Conservation (phyloP, 2,888 invertebrate genomes). For the Craniophora ligustri region DNA sequence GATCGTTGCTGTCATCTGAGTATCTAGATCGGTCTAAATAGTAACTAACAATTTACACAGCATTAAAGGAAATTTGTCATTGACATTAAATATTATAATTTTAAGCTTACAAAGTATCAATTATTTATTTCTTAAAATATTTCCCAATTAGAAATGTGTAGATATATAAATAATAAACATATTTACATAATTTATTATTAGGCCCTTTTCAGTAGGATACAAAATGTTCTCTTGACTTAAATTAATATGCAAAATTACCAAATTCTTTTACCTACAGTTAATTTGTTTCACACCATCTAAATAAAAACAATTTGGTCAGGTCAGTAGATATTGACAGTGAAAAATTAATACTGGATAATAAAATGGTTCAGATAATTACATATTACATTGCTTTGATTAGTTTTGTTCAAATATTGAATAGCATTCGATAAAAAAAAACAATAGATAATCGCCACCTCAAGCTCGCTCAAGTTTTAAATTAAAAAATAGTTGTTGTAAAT, state of each 20-base stretch:
- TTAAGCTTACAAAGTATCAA: slow-evolving; percentile 75
- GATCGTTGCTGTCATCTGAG: slow-evolving; percentile 59
- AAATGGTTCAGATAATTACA: no score
- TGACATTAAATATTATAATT: slow-evolving; percentile 63
- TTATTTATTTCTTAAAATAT: slow-evolving; percentile 58
- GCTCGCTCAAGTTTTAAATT: no score
- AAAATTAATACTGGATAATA: no score
- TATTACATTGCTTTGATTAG: background rate
- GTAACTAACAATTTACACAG: slow-evolving; percentile 74
- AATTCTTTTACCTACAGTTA: no score
- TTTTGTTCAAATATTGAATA: background rate
- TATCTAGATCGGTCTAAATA: slow-evolving; percentile 67
- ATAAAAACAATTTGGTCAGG: no score
- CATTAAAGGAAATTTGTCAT: slow-evolving; percentile 71
- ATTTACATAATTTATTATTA: background rate
- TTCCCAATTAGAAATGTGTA: slow-evolving; percentile 44
- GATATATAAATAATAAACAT: background rate
- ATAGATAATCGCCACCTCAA: background rate
- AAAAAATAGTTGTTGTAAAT: no score
- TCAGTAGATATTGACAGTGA: no score
- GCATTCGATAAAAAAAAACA: background rate
- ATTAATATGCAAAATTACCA: no score
- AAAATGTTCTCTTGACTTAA: background rate
- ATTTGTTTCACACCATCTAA: no score
- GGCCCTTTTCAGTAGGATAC: background rate